Conservation (phyloP, 2,797 vertebrate species). For the Glyptemys insculpta region DNA sequence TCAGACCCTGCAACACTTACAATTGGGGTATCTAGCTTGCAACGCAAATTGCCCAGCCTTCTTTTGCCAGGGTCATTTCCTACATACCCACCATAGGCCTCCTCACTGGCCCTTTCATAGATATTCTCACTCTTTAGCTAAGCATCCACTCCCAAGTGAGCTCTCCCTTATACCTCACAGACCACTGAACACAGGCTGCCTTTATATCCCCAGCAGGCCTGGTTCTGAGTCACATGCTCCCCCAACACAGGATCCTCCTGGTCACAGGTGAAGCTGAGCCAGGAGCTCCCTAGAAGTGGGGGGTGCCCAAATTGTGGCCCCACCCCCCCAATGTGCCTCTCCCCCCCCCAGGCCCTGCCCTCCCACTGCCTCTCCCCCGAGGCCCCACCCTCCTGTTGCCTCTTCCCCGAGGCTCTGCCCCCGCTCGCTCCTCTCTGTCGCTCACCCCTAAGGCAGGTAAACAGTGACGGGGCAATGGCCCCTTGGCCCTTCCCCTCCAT, state of each 20-base stretch:
- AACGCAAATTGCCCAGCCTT: background rate
- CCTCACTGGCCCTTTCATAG: background rate
- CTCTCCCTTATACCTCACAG: background rate
- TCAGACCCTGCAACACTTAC: background rate
- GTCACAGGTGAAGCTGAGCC: background rate
- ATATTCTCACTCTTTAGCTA: background rate
- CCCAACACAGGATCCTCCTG: background rate
- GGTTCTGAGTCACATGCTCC: background rate
- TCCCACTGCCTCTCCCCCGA: background rate
- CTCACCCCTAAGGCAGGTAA: no score
- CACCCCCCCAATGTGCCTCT: no score
- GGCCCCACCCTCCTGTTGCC: background rate
- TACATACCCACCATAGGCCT: background rate
- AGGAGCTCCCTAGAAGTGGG: no score
- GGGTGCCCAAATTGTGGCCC: no score
- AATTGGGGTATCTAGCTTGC: background rate
- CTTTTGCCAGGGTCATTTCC: background rate
- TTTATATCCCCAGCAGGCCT: background rate
- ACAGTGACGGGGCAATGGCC: no score
- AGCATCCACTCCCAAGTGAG: background rate
- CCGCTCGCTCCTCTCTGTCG: background rate
- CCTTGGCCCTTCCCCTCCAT: no score
- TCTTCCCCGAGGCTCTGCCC: accelerated
- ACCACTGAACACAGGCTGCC: background rate
- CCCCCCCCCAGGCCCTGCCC: no score